Percentiles rank a stretch among this genome's conserved stretches.
These are phyloP conservation scores for Asteroscopus sphinx DNA, from an alignment of 2,888 invertebrate species.

Conservation along the genomic window DNA sequence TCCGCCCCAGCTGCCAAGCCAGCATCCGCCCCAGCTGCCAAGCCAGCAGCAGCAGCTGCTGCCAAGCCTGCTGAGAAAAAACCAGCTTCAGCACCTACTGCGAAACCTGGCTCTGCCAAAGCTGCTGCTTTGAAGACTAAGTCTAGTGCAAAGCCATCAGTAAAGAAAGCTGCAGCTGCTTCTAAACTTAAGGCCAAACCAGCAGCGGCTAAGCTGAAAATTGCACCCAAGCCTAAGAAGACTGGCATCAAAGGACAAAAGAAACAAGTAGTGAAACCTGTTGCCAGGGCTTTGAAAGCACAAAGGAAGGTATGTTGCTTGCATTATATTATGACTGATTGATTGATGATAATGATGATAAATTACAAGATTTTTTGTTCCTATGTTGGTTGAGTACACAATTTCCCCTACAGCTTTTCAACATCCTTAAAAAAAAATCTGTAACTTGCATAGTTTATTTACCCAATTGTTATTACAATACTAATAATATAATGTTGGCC, in stretches of 20 bases:
- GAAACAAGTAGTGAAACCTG: conserved; percentile 86
- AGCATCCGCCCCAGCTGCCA: conserved; percentile 84
- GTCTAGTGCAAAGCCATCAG: conserved; percentile 87
- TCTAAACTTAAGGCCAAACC: conserved; percentile 87
- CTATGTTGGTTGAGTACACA: too few relatives aligned
- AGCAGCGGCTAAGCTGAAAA: conserved; percentile 85
- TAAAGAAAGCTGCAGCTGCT: conserved; percentile 86
- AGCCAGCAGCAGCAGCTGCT: conserved; percentile 81
- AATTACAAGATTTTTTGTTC: too few relatives aligned
- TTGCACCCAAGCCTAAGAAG: conserved; percentile 89
- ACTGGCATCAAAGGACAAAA: conserved; percentile 89
- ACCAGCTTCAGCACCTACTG: conserved; percentile 77
- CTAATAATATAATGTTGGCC: too few relatives aligned
- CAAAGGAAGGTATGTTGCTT: conserved; percentile 93
- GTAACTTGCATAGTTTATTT: too few relatives aligned
- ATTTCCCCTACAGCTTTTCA: too few relatives aligned
- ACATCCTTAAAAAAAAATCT: too few relatives aligned
- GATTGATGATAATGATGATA: too few relatives aligned
- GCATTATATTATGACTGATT: background rate
- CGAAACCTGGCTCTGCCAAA: conserved; percentile 88
- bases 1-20: conserved; percentile 85
- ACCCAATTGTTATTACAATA: too few relatives aligned
- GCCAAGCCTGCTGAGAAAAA: conserved; percentile 82
- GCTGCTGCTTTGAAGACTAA: conserved; percentile 86
- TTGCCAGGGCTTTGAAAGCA: conserved; percentile 95